These are phyloP conservation scores for Prinia subflava DNA, from an alignment of 2,113 vertebrate species.

Conservation along the genomic window DNA sequence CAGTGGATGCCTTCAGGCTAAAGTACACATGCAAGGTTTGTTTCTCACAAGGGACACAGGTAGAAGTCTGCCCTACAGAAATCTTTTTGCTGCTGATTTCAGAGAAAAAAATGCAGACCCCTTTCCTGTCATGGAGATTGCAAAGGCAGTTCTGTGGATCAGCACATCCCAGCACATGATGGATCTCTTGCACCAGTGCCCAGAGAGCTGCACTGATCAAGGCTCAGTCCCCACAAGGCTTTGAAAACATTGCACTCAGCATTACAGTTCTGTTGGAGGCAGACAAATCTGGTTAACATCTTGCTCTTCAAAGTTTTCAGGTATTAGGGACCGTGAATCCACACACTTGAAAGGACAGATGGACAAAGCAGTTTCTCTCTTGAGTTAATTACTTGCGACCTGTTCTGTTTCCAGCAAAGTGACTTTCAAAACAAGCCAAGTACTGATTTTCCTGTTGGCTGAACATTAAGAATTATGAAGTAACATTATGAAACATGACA, in stretches of 20 bases:
- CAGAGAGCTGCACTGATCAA: not conserved
- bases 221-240: not conserved
- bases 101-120: not conserved
- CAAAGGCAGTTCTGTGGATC: not conserved
- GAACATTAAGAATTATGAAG: conserved; percentile 13
- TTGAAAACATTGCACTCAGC: not conserved
- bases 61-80: not conserved
- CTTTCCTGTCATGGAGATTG: not conserved
- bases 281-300: not conserved
- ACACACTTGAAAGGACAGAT: not conserved
- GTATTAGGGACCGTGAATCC: not conserved
- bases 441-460: conserved; percentile 21
- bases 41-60: not conserved
- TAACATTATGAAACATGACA: not conserved
- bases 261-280: not conserved
- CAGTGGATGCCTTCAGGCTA: not conserved
- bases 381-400: not conserved
- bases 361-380: not conserved
- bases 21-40: not conserved
- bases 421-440: conserved; percentile 16
- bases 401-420: not conserved
- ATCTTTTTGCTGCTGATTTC: not conserved
- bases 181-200: not conserved
- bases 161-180: not conserved
- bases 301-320: not conserved